Percentiles rank a stretch among this genome's conserved stretches.
phyloP scores from a whole-genome alignment of 2,888 invertebrate genomes.

The Plagiodera versicolora region DNA sequence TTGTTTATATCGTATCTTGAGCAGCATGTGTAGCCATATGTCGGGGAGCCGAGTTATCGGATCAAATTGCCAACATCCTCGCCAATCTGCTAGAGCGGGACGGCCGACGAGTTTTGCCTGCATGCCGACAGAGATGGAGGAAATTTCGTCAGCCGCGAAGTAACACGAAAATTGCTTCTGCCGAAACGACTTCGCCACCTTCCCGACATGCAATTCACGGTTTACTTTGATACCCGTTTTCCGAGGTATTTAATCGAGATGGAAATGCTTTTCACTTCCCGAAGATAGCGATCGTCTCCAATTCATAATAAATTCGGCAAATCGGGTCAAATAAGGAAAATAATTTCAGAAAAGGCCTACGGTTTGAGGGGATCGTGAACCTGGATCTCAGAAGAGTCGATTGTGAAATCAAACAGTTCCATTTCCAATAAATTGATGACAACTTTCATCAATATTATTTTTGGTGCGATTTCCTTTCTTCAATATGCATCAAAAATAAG shows the following conservation, averaged over 20 bases:
- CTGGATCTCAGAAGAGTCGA: no score
- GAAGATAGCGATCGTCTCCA: background rate
- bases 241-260: slow-evolving; percentile 43
- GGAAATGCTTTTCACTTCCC: slow-evolving; percentile 12
- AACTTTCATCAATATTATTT: no score
- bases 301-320: background rate
- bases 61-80: slow-evolving; percentile 53
- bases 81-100: slow-evolving; percentile 47
- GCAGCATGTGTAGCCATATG: slow-evolving; percentile 55
- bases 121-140: slow-evolving; percentile 38
- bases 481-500: no score
- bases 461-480: no score
- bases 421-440: no score
- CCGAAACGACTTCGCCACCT: slow-evolving; percentile 42
- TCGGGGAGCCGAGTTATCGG: slow-evolving; percentile 53
- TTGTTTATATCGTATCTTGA: slow-evolving; percentile 54
- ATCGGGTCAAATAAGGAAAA: background rate
- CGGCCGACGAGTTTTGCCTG: slow-evolving; percentile 6
- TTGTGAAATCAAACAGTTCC: no score
- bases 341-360: no score
- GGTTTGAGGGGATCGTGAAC: no score
- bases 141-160: slow-evolving; percentile 48
- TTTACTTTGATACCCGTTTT: slow-evolving; percentile 43
- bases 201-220: slow-evolving; percentile 44
- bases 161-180: slow-evolving; percentile 51